A percentile compares a stretch with the other conserved stretches of the same genome.
Evolutionary conservation across 2,113 vertebrate genomes (phyloP).

Genomic region (Tympanuchus pallidicinctus): DNA sequence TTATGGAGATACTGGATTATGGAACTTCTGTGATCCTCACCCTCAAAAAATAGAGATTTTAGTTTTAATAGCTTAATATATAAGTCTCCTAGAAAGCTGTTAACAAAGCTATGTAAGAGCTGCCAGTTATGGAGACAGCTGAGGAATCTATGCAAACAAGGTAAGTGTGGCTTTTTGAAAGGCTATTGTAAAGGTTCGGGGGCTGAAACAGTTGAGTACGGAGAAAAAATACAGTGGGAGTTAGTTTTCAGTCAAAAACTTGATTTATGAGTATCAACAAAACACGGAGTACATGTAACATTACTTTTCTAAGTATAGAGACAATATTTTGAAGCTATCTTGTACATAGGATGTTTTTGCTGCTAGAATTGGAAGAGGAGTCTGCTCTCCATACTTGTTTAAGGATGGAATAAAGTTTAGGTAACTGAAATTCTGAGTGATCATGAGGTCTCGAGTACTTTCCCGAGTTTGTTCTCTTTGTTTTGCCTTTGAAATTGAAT

Average conservation of each 20-base stretch:
- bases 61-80: not conserved
- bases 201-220: not conserved
- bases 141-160: not conserved
- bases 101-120: not conserved
- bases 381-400: not conserved
- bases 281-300: not conserved
- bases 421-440: not conserved
- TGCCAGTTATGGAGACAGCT: constrained; percentile 2
- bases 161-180: not conserved
- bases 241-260: not conserved
- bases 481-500: not conserved
- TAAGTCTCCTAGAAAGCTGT: not conserved
- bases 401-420: not conserved
- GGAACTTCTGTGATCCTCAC: not conserved
- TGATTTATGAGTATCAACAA: not conserved
- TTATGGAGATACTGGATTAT: not conserved
- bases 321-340: not conserved
- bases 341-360: not conserved
- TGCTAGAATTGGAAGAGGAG: not conserved
- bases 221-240: not conserved
- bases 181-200: not conserved
- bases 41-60: not conserved
- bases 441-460: not conserved
- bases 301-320: not conserved
- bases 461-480: not conserved